Conservation (phyloP, 1,140 invertebrate genomes). For the Tribolium castaneum region DNA sequence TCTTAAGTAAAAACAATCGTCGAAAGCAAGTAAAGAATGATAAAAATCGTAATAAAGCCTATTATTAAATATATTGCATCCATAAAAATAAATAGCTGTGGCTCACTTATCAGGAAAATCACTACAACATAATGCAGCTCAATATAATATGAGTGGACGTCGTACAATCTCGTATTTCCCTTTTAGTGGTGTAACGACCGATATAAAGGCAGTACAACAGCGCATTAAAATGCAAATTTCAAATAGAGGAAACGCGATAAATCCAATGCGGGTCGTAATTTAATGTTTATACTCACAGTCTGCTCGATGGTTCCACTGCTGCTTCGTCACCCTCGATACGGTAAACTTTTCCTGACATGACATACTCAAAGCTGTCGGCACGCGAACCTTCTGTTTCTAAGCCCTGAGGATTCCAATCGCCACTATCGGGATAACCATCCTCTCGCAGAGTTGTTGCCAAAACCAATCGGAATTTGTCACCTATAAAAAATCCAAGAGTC, state of each 20-base stretch:
- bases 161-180: conserved; percentile 18
- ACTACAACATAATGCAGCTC: neutral
- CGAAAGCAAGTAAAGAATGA: neutral
- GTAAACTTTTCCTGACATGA: conserved; percentile 99
- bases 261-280: conserved; percentile 18
- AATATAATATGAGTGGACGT: neutral
- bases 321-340: conserved; percentile 97
- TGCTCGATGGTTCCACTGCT: conserved; percentile 84
- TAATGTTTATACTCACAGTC: conserved; percentile 75
- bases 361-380: conserved; percentile 98
- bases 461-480: conserved; percentile 94
- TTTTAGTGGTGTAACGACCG: conserved; percentile 23
- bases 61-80: neutral
- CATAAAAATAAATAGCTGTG: neutral
- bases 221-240: conserved; percentile 34
- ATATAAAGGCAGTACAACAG: conserved; percentile 7
- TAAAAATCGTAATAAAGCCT: neutral
- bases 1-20: too few species aligned
- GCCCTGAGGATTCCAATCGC: conserved; percentile 91
- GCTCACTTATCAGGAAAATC: neutral
- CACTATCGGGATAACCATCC: conserved; percentile 95
- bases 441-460: conserved; percentile 95
- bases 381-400: conserved; percentile 84
- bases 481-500: conserved; percentile 61
- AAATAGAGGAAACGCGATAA: conserved; percentile 21